A percentile compares a stretch with the other conserved stretches of the same genome.
phyloP scores from a whole-genome alignment of 2,888 invertebrate species.

The Tyria jacobaeae region DNA sequence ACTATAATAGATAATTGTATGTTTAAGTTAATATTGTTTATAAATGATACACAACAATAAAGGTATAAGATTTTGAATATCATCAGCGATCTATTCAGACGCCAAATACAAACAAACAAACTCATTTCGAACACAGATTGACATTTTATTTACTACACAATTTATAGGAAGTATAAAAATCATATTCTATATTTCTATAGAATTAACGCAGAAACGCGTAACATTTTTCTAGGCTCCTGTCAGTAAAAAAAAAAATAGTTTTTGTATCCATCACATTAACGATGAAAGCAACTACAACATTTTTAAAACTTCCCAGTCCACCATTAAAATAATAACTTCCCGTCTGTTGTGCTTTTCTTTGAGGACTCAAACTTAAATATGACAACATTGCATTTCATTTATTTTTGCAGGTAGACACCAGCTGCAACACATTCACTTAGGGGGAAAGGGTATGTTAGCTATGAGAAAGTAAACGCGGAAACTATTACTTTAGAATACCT shows the following conservation, averaged over 20 bases:
- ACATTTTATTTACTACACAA: too few species aligned
- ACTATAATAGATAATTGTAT: constrained; percentile 24
- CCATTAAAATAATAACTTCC: constrained; percentile 84
- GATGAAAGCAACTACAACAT: constrained; percentile 72
- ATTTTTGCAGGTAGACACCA: constrained; percentile 19
- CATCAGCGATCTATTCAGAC: not conserved
- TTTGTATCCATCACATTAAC: constrained; percentile 76
- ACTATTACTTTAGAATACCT: not conserved
- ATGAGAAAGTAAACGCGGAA: not conserved
- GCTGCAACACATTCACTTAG: not conserved
- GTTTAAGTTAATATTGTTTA: not conserved
- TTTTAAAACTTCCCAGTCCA: constrained; percentile 72
- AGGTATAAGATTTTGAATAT: not conserved
- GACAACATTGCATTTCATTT: constrained; percentile 38
- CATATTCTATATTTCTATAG: not conserved
- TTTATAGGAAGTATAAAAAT: too few species aligned
- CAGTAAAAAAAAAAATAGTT: constrained; percentile 60
- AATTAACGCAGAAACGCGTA: not conserved
- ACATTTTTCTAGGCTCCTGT: constrained; percentile 24
- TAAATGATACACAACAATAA: not conserved
- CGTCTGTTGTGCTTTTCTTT: constrained; percentile 69
- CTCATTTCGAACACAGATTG: too few species aligned
- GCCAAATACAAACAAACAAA: not conserved
- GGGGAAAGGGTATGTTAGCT: not conserved
- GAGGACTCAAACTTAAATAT: constrained; percentile 55